Conservation (phyloP, 1,140 invertebrate genomes). For the Papilio aristodemus region DNA sequence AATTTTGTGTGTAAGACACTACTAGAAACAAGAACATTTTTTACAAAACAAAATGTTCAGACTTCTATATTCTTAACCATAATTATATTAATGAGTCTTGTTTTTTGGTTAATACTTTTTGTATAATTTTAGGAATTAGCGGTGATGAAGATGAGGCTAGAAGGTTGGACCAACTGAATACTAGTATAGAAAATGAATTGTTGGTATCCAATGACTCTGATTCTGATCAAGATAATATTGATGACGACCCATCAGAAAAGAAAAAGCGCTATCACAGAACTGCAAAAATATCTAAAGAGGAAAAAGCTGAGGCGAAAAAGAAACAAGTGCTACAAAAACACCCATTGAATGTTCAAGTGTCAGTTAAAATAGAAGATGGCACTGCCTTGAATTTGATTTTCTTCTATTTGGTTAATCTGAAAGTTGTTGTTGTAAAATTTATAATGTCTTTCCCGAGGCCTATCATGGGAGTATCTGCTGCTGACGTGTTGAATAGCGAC, state of each 20-base stretch:
- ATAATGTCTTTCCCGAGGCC: conserved; percentile 77
- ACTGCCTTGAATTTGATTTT: conserved; percentile 83
- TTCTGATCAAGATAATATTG: conserved; percentile 68
- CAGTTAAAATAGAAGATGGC: conserved; percentile 82
- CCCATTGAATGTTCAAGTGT: conserved; percentile 85
- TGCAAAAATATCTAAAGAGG: conserved; percentile 82
- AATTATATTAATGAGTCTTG: too few species aligned
- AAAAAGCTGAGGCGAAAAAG: conserved; percentile 84
- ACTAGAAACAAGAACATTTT: too few species aligned
- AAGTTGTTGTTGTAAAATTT: conserved; percentile 84
- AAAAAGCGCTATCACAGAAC: conserved; percentile 83
- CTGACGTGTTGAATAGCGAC: conserved; percentile 79
- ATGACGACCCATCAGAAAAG: conserved; percentile 75
- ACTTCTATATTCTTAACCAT: too few species aligned
- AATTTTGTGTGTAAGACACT: conserved; percentile 3
- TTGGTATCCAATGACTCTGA: conserved; percentile 78
- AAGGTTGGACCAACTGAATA: conserved; percentile 82
- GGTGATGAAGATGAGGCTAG: conserved; percentile 92
- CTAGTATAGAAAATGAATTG: conserved; percentile 83
- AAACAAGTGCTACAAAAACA: conserved; percentile 86
- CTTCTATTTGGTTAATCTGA: conserved; percentile 82
- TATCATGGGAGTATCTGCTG: conserved; percentile 76
- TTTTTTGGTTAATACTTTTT: background rate
- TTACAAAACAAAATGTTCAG: too few species aligned
- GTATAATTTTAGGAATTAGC: conserved; percentile 59